Evolutionary conservation across 1,140 invertebrate genomes (phyloP), one percentile per base, ranked within the genome.

Genomic region (Apis cerana): DNA sequence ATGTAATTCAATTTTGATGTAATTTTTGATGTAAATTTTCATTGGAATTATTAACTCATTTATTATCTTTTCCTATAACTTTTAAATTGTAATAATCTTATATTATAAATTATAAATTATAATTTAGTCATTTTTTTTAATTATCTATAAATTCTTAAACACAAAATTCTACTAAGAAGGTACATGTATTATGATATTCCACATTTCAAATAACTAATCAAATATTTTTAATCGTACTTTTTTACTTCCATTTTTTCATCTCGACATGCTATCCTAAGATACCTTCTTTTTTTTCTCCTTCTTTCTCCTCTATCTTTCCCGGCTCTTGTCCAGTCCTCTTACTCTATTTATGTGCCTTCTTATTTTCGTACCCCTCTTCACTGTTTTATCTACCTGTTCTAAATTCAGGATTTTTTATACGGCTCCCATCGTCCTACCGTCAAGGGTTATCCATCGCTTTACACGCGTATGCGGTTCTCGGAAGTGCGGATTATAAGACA

Each of bases 321-420:
- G 23, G 56, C 50, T 78, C 77, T 79, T 80, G 79, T 62, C 62
- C 19, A 71, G 54, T 56, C 74, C 68, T 62, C 64, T 77, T 78
- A 27, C 56, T 74, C 74, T 71, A 27, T 65, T 77, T 64, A 56
- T 76, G 82, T 86, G 50, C 27, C 33, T 67, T 72, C n/a, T 87
- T 71, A 77, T 74, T 83, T 58, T 80, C 71, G 56, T 76, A 67
- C 43, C 54, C 59, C 76, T 68, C 72, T 75, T 78, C 82, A 54
- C 78, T 76, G 17, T 80, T 81, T 77, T 88, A 76, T 67, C 79
- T 77, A 56, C 80, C 86, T 88, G 65, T 85, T 80, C 87, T 79
- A 83, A 80, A 81, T 74, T 80, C 89, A 82, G 64, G n/a, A 81
- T 52, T 80, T 68, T 84, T 85, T 84, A 70, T 80, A 21, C 78